Evolutionary conservation across 2,888 invertebrate genomes (phyloP), one percentile per base, ranked within the genome.

Genomic region (Watsonalla cultraria): DNA sequence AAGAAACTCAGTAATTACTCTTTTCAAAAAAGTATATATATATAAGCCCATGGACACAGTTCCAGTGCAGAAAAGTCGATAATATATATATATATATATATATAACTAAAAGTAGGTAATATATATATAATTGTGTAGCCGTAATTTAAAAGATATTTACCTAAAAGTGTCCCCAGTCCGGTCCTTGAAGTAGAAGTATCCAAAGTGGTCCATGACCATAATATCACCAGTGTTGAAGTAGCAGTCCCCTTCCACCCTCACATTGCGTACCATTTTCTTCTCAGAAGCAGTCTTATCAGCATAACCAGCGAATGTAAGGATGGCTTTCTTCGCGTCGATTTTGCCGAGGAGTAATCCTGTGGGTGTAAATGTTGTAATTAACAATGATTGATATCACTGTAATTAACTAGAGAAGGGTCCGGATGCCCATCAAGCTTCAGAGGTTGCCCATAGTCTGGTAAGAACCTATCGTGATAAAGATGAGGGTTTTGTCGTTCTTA

Each of bases 141-240:
- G n/a, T n/a, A 9, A 11, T 37, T 34, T 51, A 48, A 47, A 34
- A 34, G 33, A 61, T 8, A 11, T 60, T 70, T 54, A 90, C 90
- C 90, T 85, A 72, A 94, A 96, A 0, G 96, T 96, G 70, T 96
- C 96, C 0, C 96, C 96, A 46, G 95, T 95, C 61, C 99, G 92
- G 76, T 99, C 99, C 65, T 94, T 96, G 84, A 99, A 99, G 80
- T 96, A 99, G 78, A 96, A 96, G 82, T 97, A 98, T 0, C 98
- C 98, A 45, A 94, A 92, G 60, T 98, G 95, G 74, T 99, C 98
- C 94, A 95, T 95, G 7, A 96, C 94, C 53, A 99, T 88, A 56
- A 99, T 93, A 80, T 99, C 99, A 48, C 96, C 95, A 0, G 98
- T 96, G 72, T 98, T 95, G 81, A 99, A 99, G 67, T 94, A 98